Base-by-base conservation (phyloP, 2,113 vertebrate genomes). In the Serinus canaria region DNA sequence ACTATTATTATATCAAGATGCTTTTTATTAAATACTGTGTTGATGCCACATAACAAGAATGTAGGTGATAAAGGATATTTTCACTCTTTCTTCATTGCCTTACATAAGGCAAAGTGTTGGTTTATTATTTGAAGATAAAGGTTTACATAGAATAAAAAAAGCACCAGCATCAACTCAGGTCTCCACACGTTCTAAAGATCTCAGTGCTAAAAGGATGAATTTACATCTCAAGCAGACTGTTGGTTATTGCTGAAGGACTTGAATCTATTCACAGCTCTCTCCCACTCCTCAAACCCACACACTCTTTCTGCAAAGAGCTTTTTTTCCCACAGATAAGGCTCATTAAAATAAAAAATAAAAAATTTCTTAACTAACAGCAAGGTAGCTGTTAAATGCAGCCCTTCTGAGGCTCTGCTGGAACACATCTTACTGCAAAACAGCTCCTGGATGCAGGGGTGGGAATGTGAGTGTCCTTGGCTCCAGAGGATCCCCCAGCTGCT, bases 201-300 rank as follows among this genome's bases (percentile, higher is more conserved):
- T 60, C 47, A 19, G 18, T 33, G 41, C 35, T 85, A 33, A 68
- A 62, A 86, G 59, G 67, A 49, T 28, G 47, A 81, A 67, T 94
- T 88, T 64, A 35, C 35, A 52, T 85, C 78, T 85, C 0, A 0
- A 83, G 72, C 67, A 90, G 89, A 66, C 47, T 91, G 58, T 16
- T 35, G 60, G 75, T 83, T 86, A 80, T 39, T 69, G 23, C 50
- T 69, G 82, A 83, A 76, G 82, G 90, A 85, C 63, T 75, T 1
- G 39, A 39, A 83, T 77, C 72, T 88, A 21, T 86, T 83, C 56
- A 49, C 75, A 77, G 89, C 49, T 70, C 60, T 83, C 83, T 80
- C 92, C 93, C 68, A 55, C 87, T 89, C 74, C 91, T 74, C 90
- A 78, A 83, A 74, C 94, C 84, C 90, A 88, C 94, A 41, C 39